phyloP scores from a whole-genome alignment of 2,797 vertebrate genomes.

The Molossus alvarezi region DNA sequence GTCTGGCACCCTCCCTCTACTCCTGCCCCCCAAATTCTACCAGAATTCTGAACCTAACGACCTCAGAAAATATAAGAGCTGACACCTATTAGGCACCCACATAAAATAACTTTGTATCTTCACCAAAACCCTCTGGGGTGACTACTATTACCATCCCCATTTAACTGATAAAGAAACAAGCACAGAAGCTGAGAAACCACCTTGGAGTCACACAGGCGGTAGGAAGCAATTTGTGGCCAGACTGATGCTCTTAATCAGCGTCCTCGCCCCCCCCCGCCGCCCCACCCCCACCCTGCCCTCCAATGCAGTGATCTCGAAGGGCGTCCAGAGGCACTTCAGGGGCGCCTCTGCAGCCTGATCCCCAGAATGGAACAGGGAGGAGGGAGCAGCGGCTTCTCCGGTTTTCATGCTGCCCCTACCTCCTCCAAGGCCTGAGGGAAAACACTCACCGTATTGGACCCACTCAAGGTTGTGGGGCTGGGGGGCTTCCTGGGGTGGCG shows the following conservation, averaged over 20 bases:
- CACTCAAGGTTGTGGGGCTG: constrained; percentile 71
- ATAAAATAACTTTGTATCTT: neutral
- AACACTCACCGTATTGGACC: constrained; percentile 68
- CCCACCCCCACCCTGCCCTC: too few relatives aligned
- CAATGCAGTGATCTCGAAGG: neutral
- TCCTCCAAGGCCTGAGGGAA: constrained; percentile 26
- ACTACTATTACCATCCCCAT: neutral
- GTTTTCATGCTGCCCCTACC: neutral
- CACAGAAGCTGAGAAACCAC: neutral
- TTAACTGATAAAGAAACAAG: neutral
- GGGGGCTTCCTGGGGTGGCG: constrained; percentile 47
- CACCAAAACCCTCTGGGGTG: neutral
- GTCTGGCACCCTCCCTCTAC: neutral
- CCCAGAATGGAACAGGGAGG: neutral
- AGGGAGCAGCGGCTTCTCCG: neutral
- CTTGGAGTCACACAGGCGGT: too few relatives aligned
- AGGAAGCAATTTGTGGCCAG: neutral
- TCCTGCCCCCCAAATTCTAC: neutral
- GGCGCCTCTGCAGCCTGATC: neutral
- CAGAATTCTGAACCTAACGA: neutral
- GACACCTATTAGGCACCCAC: neutral
- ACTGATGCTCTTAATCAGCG: neutral
- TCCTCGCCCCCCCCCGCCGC: neutral
- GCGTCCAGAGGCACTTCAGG: neutral
- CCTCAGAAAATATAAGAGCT: constrained; percentile 18